Percentiles rank a stretch among this genome's conserved stretches.
phyloP scores from a whole-genome alignment of 1,140 invertebrate species.

The Grapholita molesta region DNA sequence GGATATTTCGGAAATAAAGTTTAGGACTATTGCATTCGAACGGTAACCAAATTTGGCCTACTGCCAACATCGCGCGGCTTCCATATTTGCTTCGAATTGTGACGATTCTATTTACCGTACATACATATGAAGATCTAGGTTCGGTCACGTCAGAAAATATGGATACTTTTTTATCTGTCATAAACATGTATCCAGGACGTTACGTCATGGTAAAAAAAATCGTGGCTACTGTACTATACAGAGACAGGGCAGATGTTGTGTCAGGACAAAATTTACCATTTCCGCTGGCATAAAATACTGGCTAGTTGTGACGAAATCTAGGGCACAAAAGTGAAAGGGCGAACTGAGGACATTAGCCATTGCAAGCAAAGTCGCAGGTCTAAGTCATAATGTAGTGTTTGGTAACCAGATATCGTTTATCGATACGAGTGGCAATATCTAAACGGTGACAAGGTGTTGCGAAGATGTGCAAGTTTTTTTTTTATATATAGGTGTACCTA shows the following conservation, averaged over 20 bases:
- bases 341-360: slow-evolving; percentile 24
- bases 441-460: neutral
- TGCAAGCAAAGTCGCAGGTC: slow-evolving; percentile 6
- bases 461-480: neutral
- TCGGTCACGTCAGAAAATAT: too few relatives aligned
- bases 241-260: neutral
- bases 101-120: neutral
- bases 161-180: too few relatives aligned
- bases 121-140: too few relatives aligned
- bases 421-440: neutral
- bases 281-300: slow-evolving; percentile 26
- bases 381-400: slow-evolving; percentile 3
- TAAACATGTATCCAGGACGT: too few relatives aligned
- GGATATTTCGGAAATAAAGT: neutral
- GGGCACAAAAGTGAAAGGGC: slow-evolving; percentile 49
- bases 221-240: neutral
- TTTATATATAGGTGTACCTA: neutral
- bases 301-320: slow-evolving; percentile 39
- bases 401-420: slow-evolving; percentile 11
- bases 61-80: neutral
- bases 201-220: too few relatives aligned
- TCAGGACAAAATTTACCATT: neutral
- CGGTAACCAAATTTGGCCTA: neutral
- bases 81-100: neutral
- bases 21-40: neutral